Evolutionary conservation across 2,113 vertebrate species (phyloP).

Genomic region (Corythornis madagascariensis): DNA sequence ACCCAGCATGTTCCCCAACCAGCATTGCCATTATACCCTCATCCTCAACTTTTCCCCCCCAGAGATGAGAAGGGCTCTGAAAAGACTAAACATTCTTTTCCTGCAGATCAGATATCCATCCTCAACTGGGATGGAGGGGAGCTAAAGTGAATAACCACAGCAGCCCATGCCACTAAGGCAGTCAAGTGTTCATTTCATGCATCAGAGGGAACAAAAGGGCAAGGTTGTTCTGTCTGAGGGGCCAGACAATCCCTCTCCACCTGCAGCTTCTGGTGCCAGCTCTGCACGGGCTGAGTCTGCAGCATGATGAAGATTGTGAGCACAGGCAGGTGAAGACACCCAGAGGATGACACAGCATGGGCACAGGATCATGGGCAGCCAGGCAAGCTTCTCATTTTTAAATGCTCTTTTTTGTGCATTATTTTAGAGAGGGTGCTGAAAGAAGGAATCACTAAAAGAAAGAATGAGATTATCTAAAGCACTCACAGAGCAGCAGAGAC

Average conservation of each 20-base stretch:
- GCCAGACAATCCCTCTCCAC: not conserved
- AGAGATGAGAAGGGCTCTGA: not conserved
- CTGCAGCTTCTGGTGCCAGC: not conserved
- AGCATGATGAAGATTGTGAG: not conserved
- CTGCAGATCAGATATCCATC: not conserved
- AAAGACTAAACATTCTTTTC: not conserved
- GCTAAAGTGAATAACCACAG: not conserved
- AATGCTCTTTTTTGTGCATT: not conserved
- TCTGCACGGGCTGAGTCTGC: not conserved
- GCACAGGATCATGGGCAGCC: not conserved
- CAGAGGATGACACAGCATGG: not conserved
- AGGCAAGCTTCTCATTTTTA: not conserved
- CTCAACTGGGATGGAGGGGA: not conserved
- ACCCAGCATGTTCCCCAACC: not conserved
- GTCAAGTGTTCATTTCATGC: not conserved
- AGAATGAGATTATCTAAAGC: not conserved
- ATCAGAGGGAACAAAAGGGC: not conserved
- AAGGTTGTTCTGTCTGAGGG: not conserved
- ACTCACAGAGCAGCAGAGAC: not conserved
- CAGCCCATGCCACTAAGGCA: not conserved
- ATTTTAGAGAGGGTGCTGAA: not conserved
- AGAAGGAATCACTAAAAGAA: not conserved
- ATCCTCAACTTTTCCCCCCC: not conserved
- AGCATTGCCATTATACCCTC: not conserved
- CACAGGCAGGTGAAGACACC: not conserved